phyloP scores from a whole-genome alignment of 2,888 invertebrate species.

The Stenodema calcarata region DNA sequence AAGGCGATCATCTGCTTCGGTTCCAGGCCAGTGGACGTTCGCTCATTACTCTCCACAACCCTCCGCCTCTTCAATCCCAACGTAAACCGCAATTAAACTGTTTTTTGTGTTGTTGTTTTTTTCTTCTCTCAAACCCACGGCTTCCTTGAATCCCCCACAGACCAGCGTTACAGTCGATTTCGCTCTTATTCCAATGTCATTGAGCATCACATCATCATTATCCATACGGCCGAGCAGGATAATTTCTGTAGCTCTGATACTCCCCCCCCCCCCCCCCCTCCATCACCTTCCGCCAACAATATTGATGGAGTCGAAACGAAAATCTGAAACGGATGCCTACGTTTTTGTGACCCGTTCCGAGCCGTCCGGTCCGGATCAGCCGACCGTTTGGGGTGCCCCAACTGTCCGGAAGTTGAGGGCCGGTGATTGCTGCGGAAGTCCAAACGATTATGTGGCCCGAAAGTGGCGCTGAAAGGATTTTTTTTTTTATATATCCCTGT shows the following conservation, averaged over 20 bases:
- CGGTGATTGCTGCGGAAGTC: conserved; percentile 42
- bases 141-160: background rate
- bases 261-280: too few species aligned
- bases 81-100: conserved; percentile 29
- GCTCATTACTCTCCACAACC: background rate
- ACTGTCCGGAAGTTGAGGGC: conserved; percentile 30
- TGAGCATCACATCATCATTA: conserved; percentile 49
- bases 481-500: conserved; percentile 3
- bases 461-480: conserved; percentile 4
- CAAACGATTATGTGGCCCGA: conserved; percentile 38
- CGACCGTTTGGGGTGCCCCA: background rate
- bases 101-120: background rate
- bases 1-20: background rate
- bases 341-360: background rate
- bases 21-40: background rate
- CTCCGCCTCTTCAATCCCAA: background rate
- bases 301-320: background rate
- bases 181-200: conserved; percentile 34
- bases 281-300: too few species aligned
- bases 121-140: background rate
- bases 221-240: conserved; percentile 42
- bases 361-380: background rate
- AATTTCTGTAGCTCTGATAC: conserved; percentile 12
- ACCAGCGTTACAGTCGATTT: background rate
- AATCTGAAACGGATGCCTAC: conserved; percentile 39